A percentile compares a stretch with the other conserved stretches of the same genome.
These are phyloP conservation scores for Sigmodon hispidus DNA, from an alignment of 2,113 vertebrate species.

Conservation along the genomic window DNA sequence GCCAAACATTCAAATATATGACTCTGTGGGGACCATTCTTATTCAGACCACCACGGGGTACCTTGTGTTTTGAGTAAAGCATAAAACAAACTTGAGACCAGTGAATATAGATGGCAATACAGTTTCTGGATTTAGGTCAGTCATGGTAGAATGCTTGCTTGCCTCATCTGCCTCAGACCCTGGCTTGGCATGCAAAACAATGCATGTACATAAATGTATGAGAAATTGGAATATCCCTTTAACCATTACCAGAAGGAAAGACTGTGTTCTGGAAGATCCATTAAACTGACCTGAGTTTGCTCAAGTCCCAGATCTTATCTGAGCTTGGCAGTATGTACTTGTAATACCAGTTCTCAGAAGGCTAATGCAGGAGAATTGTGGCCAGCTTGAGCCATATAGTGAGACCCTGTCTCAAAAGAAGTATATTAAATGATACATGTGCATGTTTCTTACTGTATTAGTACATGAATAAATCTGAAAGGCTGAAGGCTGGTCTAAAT, in stretches of 20 bases:
- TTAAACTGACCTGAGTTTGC: not conserved
- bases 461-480: not conserved
- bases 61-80: not conserved
- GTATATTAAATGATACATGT: not conserved
- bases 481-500: not conserved
- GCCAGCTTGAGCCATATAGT: not conserved
- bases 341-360: not conserved
- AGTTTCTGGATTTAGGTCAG: not conserved
- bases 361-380: not conserved
- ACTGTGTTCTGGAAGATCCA: not conserved
- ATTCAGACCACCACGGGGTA: not conserved
- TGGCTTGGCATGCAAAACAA: not conserved
- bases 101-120: accelerated
- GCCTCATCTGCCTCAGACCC: not conserved
- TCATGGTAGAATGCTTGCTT: not conserved
- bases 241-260: not conserved
- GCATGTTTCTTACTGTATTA: not conserved
- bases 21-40: not conserved
- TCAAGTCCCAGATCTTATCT: not conserved
- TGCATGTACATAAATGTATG: not conserved
- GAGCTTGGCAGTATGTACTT: not conserved
- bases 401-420: not conserved
- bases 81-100: constrained; percentile 5
- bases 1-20: not conserved
- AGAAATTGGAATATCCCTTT: not conserved